Base-by-base conservation (phyloP, 2,113 vertebrate species). In the Xyrauchen texanus region DNA sequence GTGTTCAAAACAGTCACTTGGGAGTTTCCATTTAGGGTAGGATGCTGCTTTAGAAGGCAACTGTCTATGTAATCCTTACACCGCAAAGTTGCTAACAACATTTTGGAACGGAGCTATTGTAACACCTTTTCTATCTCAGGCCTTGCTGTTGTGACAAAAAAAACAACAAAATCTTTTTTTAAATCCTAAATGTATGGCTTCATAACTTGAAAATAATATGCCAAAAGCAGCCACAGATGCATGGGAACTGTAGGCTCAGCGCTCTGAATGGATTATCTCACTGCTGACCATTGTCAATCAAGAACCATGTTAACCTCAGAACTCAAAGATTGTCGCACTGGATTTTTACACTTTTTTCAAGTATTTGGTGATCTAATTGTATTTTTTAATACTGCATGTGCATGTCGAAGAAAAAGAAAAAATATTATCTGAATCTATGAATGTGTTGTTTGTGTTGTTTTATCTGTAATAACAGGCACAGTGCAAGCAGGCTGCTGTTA, bases 301-400 rank as follows among this genome's bases (percentile, higher is more conserved):
- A 90, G 75, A 89, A 92, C 90, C 91, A 86, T 85, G 77, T 88
- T 86, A 86, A 93, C 92, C 92, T 93, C 91, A 92, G 84, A 92
- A 91, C 90, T 90, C 88, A 79, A 86, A 79, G 88, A 91, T 90
- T 91, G 90, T 92, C 90, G 85, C 88, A 88, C 88, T 91, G 86
- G 89, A 91, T 91, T 92, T 92, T 86, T 91, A 92, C 88, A 87
- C 88, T 84, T 86, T 34, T 88, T 90, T 91, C 89, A 49, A 80
- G 83, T 81, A 80, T 86, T 73, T 87, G 88, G 86, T 88, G 85
- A 86, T 91, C 85, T 88, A 84, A 85, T 82, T 91, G 89, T 88
- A 86, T 91, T 92, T 93, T 74, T 89, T 85, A 88, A 85, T 86
- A 90, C 86, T 92, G 92, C 93, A 93, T 93, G 92, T 93, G 93